phyloP scores from a whole-genome alignment of 1,140 invertebrate genomes.

The Stegodyphus mimosarum region DNA sequence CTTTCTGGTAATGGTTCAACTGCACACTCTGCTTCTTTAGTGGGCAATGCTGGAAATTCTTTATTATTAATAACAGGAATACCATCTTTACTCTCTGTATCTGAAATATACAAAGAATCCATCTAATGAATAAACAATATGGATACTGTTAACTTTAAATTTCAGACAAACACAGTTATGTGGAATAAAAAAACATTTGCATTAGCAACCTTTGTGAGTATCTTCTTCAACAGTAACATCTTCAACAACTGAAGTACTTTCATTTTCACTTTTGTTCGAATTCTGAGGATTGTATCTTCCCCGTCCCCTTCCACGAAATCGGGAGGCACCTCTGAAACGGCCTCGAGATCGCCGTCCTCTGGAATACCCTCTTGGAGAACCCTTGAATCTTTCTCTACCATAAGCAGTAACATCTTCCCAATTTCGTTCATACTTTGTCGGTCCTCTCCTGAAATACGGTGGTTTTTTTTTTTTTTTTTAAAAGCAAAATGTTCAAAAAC shows the following conservation, averaged over 20 bases:
- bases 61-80: constrained; percentile 24
- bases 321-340: constrained; percentile 60
- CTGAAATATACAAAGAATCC: background rate
- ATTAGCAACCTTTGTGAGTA: background rate
- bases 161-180: too few species aligned
- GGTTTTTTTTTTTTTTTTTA: constrained; percentile 50
- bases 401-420: constrained; percentile 94
- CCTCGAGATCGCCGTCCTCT: constrained; percentile 46
- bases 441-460: constrained; percentile 77
- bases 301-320: constrained; percentile 33
- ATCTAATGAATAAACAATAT: too few species aligned
- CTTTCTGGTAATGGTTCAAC: constrained; percentile 9
- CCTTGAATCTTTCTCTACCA: constrained; percentile 65
- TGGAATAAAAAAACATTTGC: too few species aligned
- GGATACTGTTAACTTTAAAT: too few species aligned
- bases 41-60: constrained; percentile 24
- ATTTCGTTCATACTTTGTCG: constrained; percentile 89
- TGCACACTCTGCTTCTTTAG: constrained; percentile 3
- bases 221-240: constrained; percentile 33
- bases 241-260: background rate
- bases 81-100: background rate
- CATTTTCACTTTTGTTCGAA: constrained; percentile 55
- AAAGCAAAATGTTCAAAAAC: background rate
- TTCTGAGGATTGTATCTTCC: background rate
- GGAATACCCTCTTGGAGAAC: constrained; percentile 63